Evolutionary conservation across 1,140 invertebrate species (phyloP).

Genomic region (Physella acuta): DNA sequence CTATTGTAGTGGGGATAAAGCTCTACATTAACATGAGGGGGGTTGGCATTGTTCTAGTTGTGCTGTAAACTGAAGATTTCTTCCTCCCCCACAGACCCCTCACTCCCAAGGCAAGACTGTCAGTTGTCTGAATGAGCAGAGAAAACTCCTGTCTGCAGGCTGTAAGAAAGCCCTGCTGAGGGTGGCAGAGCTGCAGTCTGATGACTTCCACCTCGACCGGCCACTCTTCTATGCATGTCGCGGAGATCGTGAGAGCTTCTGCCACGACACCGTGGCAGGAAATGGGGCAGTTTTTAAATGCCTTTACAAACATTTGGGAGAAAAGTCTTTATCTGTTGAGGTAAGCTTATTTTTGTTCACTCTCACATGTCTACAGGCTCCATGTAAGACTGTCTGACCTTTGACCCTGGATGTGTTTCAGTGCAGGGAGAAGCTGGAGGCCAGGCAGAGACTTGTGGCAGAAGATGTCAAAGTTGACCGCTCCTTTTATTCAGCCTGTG

Average conservation of each 20-base stretch:
- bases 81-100: constrained; percentile 34
- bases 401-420: constrained; percentile 49
- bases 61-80: too few species aligned
- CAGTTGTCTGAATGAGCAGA: constrained; percentile 75
- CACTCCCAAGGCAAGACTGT: constrained; percentile 81
- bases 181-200: constrained; percentile 86
- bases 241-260: constrained; percentile 75
- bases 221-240: constrained; percentile 87
- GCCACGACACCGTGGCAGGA: constrained; percentile 63
- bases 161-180: constrained; percentile 80
- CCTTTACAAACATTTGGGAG: constrained; percentile 77
- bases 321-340: constrained; percentile 67
- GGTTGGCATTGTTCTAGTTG: too few species aligned
- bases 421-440: constrained; percentile 82
- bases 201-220: constrained; percentile 87
- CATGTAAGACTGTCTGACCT: background rate
- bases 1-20: too few species aligned
- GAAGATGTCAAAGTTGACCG: constrained; percentile 89
- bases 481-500: constrained; percentile 84
- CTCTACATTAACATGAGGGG: too few species aligned
- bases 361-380: background rate
- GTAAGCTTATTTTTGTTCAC: constrained; percentile 45
- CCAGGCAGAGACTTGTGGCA: constrained; percentile 83
- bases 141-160: constrained; percentile 51
- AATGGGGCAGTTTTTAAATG: constrained; percentile 87